Percentiles rank a stretch among this genome's conserved stretches.
phyloP scores from a whole-genome alignment of 2,797 vertebrate genomes.

The Hephaestus fuliginosus region DNA sequence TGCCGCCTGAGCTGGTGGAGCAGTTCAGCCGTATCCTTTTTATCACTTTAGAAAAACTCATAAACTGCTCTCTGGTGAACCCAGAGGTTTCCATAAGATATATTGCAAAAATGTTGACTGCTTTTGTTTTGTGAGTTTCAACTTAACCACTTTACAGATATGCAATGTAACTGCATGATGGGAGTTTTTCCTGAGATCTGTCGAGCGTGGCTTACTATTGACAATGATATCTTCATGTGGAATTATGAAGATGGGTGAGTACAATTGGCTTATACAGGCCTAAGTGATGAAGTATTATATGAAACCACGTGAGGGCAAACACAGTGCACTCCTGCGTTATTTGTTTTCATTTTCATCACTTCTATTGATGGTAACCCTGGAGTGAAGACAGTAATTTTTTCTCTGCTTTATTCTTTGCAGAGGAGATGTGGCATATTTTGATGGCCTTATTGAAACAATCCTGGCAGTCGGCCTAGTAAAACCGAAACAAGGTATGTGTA shows the following conservation, averaged over 20 bases:
- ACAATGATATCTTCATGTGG: slow-evolving; percentile 99
- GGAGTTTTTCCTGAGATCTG: slow-evolving; percentile 97
- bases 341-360: too few relatives aligned
- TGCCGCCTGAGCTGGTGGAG: slow-evolving; percentile 96
- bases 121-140: slow-evolving; percentile 30
- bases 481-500: slow-evolving; percentile 91
- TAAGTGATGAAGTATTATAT: background rate
- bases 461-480: slow-evolving; percentile 96
- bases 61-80: background rate
- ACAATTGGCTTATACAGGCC: background rate
- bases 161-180: slow-evolving; percentile 99
- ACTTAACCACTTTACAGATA: slow-evolving; percentile 88
- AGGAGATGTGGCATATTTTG: slow-evolving; percentile 96
- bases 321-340: too few relatives aligned
- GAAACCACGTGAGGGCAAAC: too few relatives aligned
- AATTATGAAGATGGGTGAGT: slow-evolving; percentile 98
- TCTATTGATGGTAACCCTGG: too few relatives aligned
- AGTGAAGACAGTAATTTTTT: background rate
- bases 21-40: slow-evolving; percentile 99
- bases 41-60: background rate
- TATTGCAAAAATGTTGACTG: background rate
- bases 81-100: background rate
- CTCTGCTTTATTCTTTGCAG: slow-evolving; percentile 77
- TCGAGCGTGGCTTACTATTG: slow-evolving; percentile 97
- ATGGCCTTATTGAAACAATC: slow-evolving; percentile 98